phyloP scores from a whole-genome alignment of 1,140 invertebrate genomes.

The Drusus annulatus region DNA sequence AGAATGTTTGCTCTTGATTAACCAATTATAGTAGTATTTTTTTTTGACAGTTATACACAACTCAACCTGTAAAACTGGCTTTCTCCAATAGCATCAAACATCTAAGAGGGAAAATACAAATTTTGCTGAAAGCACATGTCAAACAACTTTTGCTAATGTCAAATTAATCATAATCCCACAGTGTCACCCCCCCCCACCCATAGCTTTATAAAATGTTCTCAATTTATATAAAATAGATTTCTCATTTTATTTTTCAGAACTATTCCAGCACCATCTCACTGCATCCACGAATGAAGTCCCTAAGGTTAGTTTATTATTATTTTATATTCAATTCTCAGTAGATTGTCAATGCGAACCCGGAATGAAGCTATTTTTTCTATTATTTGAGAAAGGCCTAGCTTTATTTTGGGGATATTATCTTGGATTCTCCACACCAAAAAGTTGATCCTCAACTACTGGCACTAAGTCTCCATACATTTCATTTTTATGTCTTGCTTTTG shows the following conservation, averaged over 20 bases:
- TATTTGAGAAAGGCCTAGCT: slow-evolving; percentile 27
- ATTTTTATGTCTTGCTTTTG: background rate
- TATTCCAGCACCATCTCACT: slow-evolving; percentile 6
- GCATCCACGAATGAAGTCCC: slow-evolving; percentile 11
- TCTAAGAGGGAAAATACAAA: background rate
- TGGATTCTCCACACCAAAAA: slow-evolving; percentile 48
- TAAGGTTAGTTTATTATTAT: slow-evolving; percentile 29
- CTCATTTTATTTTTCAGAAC: slow-evolving; percentile 10
- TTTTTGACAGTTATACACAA: no score
- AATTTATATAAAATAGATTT: background rate
- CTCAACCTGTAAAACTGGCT: background rate
- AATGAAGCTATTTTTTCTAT: slow-evolving; percentile 33
- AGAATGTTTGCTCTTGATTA: no score
- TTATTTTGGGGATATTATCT: slow-evolving; percentile 38
- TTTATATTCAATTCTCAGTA: background rate
- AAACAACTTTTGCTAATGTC: background rate
- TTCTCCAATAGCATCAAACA: background rate
- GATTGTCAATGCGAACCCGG: background rate
- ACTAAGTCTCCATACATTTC: slow-evolving; percentile 47
- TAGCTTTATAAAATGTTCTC: background rate
- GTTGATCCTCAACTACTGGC: slow-evolving; percentile 25
- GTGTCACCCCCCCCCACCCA: background rate
- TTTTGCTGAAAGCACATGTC: background rate
- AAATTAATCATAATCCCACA: background rate
- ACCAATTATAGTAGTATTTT: no score